Conservation (phyloP, 2,113 vertebrate species). For the Peromyscus polionotus region DNA sequence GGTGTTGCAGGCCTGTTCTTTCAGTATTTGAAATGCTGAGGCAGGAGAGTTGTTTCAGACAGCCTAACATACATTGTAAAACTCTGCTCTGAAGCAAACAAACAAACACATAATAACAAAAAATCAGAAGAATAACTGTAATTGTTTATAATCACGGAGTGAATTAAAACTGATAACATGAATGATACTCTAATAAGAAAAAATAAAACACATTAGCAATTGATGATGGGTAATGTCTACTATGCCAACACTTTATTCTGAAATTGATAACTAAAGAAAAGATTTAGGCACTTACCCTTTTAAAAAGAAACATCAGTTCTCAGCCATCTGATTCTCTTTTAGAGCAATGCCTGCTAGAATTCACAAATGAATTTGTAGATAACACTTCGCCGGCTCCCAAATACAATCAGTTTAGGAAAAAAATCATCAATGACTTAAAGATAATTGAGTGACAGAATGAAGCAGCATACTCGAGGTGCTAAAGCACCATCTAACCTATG, state of each 20-base stretch:
- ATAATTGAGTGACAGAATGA: slow-evolving; percentile 9
- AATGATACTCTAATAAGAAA: not conserved
- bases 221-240: slow-evolving; percentile 15
- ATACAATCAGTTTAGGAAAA: not conserved
- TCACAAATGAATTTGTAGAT: slow-evolving; percentile 12
- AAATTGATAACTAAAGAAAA: slow-evolving; percentile 36
- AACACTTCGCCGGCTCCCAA: not conserved
- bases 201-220: not conserved
- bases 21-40: not conserved
- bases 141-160: not conserved
- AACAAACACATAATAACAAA: not conserved
- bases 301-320: slow-evolving; percentile 1
- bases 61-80: not conserved
- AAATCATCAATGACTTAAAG: not conserved
- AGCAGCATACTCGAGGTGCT: not conserved
- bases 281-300: not conserved
- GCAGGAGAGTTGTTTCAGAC: not conserved
- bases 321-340: slow-evolving; percentile 22
- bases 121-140: not conserved
- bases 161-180: not conserved
- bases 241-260: not conserved
- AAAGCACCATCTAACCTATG: not conserved
- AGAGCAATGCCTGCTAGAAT: not conserved
- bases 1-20: not conserved
- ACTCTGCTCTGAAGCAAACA: not conserved